phyloP scores from a whole-genome alignment of 23 tunicate genomes.

The Phallusia fumigata region DNA sequence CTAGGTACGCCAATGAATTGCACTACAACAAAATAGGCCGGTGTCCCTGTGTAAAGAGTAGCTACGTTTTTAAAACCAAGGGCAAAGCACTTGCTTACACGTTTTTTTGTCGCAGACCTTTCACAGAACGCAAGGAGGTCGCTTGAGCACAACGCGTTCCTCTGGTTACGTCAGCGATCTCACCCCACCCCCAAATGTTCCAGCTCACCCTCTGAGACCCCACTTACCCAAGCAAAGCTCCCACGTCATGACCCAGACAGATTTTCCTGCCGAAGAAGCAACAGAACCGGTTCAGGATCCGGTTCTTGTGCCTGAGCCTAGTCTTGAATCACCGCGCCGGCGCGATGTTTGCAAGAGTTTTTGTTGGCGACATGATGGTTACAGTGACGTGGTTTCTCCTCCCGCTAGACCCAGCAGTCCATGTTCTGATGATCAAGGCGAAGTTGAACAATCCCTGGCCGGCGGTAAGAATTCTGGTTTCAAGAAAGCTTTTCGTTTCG shows the following conservation, averaged over 20 bases:
- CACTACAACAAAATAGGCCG: no score
- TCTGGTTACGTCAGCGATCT: constrained; percentile 51
- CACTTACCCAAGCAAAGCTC: constrained; percentile 7
- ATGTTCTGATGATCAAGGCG: background rate
- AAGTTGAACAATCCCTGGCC: background rate
- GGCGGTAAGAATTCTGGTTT: background rate
- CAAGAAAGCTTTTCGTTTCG: no score
- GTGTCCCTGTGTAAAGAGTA: no score
- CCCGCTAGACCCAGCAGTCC: constrained; percentile 54
- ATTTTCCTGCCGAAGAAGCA: constrained; percentile 45
- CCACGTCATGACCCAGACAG: constrained; percentile 58
- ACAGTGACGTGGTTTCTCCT: constrained; percentile 9
- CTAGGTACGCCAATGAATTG: no score
- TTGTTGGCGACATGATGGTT: constrained; percentile 76
- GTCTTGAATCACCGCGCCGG: background rate
- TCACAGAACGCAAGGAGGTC: no score
- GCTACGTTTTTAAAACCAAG: no score
- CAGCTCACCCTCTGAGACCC: background rate
- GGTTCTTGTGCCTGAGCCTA: background rate
- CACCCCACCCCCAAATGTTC: background rate
- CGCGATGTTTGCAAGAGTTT: constrained; percentile 6
- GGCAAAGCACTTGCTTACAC: no score
- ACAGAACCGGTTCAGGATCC: background rate
- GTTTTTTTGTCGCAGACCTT: no score
- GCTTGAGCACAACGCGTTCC: constrained; percentile 30